Evolutionary conservation across 2,888 invertebrate species (phyloP), one percentile per base, ranked within the genome.

Genomic region (Icerya purchasi): DNA sequence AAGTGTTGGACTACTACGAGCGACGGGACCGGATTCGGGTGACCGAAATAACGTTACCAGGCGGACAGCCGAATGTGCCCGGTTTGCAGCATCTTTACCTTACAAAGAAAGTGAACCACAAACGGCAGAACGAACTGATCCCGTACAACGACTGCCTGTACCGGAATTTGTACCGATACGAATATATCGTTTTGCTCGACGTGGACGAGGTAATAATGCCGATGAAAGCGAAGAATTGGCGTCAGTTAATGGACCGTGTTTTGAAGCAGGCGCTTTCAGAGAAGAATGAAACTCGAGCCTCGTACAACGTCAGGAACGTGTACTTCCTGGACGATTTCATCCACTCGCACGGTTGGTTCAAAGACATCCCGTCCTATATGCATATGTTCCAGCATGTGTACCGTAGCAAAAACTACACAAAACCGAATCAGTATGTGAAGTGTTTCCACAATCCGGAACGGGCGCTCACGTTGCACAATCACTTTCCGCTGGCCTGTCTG

Each of bases 111-210:
- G 83, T 88, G 25, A 91, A 89, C 68, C 87, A 92, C 73, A 94
- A 94, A 73, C 77, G 93, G 18, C 88, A 92, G 71, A 91, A 92
- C 74, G 94, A 94, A 73, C 77, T 94, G 62, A 88, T 94, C 66
- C 92, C 93, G 14, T 94, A 94, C 76, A 94, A 94, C 72, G 94
- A 94, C 72, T 94, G 94, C 69, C 77, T 94, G 59, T 93, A 93
- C 74, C 84, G 88, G 70, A 86, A 93, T 70, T 80, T 93, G 75
- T 87, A 91, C 71, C 78, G 83, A 64, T 93, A 92, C 72, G 81
- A 86, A 64, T 90, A 87, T 73, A 83, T 92, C 59, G 88, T 87
- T n/a, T 75, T 94, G 61, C 76, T 93, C 58, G 94, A 94, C 71
- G 86, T 90, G 64, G 94, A 94, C 73, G 94, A 94, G 73, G 86